Percentiles rank a stretch among this genome's conserved stretches.
phyloP scores from a whole-genome alignment of 2,113 vertebrate genomes.

The Thinocorus orbignyianus region DNA sequence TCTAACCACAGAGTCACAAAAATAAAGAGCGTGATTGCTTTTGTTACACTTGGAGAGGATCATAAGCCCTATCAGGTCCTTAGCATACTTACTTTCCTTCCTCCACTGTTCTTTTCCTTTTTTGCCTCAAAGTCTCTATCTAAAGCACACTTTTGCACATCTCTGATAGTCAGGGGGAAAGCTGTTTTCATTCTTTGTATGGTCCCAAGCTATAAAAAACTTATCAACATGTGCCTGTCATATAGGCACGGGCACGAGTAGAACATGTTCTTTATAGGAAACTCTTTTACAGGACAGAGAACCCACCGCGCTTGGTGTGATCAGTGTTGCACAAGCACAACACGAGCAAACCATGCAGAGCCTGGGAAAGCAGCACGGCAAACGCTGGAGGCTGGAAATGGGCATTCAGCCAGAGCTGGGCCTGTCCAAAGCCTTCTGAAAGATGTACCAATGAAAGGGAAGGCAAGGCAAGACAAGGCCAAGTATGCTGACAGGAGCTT shows the following conservation, averaged over 20 bases:
- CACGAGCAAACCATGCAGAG: accelerated
- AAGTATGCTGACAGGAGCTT: background rate
- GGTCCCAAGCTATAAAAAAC: background rate
- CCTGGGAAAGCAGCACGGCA: accelerated
- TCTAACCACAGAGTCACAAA: background rate
- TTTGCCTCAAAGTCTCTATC: background rate
- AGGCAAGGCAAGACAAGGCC: background rate
- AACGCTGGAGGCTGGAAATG: background rate
- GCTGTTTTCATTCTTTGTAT: background rate
- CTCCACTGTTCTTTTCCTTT: background rate
- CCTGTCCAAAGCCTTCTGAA: background rate
- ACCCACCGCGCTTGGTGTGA: accelerated
- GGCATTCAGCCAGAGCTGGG: background rate
- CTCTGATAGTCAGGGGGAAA: background rate
- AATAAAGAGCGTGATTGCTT: background rate
- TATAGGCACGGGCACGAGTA: background rate
- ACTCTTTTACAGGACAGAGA: background rate
- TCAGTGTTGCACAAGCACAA: accelerated
- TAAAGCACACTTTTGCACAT: background rate
- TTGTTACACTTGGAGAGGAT: background rate
- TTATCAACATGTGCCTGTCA: background rate
- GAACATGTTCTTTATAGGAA: background rate
- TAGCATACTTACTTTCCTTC: background rate
- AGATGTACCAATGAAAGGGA: background rate
- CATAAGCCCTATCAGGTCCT: background rate